Conservation (phyloP, 37 sponge, comb jelly and placozoan genomes). For the Agelas oroides region DNA sequence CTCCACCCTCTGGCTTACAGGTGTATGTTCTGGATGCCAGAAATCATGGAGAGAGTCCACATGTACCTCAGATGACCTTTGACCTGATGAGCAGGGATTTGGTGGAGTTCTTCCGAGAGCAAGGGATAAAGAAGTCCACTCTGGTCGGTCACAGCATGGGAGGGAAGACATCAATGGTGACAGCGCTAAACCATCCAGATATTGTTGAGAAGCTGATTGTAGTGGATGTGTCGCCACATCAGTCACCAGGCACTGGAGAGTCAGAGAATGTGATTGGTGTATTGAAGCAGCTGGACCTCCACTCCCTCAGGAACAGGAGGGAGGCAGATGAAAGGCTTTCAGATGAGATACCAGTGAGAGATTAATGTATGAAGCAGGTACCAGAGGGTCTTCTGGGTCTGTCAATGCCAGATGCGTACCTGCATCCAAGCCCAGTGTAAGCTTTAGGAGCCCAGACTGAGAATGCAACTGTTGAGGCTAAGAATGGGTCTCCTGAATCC, state of each 20-base stretch:
- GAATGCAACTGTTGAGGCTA: no score
- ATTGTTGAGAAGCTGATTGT: conserved; percentile 75
- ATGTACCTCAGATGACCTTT: conserved; percentile 66
- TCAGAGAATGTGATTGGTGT: conserved; percentile 13
- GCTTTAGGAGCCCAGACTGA: no score
- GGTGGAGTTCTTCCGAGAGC: conserved; percentile 52
- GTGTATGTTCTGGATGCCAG: conserved; percentile 87
- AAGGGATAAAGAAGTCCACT: conserved; percentile 15
- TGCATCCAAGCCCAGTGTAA: no score
- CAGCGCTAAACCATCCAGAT: conserved; percentile 68
- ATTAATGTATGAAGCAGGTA: no score
- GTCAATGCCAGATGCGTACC: no score
- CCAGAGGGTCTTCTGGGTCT: no score
- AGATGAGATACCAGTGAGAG: conserved; percentile 59
- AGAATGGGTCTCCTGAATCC: no score
- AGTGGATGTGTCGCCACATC: conserved; percentile 75
- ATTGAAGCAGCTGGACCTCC: conserved; percentile 46
- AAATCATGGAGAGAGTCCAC: conserved; percentile 94
- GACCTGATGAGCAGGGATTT: conserved; percentile 72
- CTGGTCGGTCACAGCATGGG: conserved; percentile 96
- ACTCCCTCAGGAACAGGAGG: conserved; percentile 31
- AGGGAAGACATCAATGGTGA: conserved; percentile 83
- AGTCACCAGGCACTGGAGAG: conserved; percentile 25
- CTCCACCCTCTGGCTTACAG: no score
- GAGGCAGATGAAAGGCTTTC: conserved; percentile 58